phyloP scores from a whole-genome alignment of 2,113 vertebrate species.

The Salvelinus fontinalis region DNA sequence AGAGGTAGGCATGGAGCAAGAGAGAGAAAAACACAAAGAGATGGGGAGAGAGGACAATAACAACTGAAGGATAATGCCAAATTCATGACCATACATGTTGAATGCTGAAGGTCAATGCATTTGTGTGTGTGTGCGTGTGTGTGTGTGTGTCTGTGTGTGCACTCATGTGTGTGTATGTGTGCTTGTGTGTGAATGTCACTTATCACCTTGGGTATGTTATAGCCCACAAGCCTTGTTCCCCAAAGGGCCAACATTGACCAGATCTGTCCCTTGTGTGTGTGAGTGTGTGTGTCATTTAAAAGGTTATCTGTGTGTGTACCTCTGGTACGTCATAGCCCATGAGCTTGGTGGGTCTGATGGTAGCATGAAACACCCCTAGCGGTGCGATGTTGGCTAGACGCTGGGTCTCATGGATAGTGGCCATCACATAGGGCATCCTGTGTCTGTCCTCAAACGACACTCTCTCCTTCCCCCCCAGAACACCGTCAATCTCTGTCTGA shows the following conservation, averaged over 20 bases:
- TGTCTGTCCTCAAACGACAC: conserved; percentile 22
- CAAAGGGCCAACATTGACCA: no score
- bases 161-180: not conserved
- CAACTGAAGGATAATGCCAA: conserved; percentile 37
- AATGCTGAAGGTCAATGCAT: conserved; percentile 26
- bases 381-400: conserved; percentile 39
- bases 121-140: conserved; percentile 6
- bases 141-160: not conserved
- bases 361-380: not conserved
- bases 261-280: no score
- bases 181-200: no score
- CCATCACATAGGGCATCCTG: conserved; percentile 34
- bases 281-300: no score
- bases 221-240: no score
- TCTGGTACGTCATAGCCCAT: conserved; percentile 23
- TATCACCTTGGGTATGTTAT: no score
- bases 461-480: not conserved
- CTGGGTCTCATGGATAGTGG: conserved; percentile 30
- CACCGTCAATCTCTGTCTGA: conserved; percentile 44
- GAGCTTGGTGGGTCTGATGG: conserved; percentile 35
- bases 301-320: conserved; percentile 24
- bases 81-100: conserved; percentile 8
- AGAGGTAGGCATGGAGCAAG: not conserved
- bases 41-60: conserved; percentile 12
- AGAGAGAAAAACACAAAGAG: not conserved